Percentiles rank a stretch among this genome's conserved stretches.
These are phyloP conservation scores for Bothrops jararaca DNA, from an alignment of 2,113 vertebrate genomes.

Conservation along the genomic window DNA sequence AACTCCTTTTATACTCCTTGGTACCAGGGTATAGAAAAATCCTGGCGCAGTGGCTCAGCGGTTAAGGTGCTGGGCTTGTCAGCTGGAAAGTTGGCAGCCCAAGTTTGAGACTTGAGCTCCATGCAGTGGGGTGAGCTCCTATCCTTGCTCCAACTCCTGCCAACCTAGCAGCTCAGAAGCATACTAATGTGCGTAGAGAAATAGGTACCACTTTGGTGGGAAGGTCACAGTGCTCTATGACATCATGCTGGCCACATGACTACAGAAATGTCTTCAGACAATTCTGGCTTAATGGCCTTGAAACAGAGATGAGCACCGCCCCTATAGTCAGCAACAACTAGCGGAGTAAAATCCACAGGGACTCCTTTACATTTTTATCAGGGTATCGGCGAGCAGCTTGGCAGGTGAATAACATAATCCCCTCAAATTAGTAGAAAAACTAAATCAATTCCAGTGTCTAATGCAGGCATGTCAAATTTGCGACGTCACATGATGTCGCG, in stretches of 20 bases:
- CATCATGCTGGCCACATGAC: background rate
- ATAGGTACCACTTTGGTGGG: background rate
- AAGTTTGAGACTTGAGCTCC: background rate
- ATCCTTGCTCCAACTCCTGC: background rate
- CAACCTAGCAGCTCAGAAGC: background rate
- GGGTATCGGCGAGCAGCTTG: background rate
- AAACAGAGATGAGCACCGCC: background rate
- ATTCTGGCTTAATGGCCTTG: background rate
- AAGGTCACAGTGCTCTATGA: background rate
- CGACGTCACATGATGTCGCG: fast-evolving
- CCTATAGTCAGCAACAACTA: background rate
- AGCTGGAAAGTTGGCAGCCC: background rate
- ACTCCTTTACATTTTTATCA: background rate
- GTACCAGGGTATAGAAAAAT: background rate
- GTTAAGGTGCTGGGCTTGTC: background rate
- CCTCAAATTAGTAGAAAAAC: background rate
- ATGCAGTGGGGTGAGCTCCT: background rate
- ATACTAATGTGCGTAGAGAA: background rate
- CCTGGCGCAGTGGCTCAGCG: background rate
- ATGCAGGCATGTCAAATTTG: background rate
- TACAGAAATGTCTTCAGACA: background rate
- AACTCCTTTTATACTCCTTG: background rate
- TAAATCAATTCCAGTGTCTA: background rate
- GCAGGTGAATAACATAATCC: background rate
- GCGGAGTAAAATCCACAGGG: background rate